Conservation (phyloP, 2,888 invertebrate species). For the Mechanitis messenoides region DNA sequence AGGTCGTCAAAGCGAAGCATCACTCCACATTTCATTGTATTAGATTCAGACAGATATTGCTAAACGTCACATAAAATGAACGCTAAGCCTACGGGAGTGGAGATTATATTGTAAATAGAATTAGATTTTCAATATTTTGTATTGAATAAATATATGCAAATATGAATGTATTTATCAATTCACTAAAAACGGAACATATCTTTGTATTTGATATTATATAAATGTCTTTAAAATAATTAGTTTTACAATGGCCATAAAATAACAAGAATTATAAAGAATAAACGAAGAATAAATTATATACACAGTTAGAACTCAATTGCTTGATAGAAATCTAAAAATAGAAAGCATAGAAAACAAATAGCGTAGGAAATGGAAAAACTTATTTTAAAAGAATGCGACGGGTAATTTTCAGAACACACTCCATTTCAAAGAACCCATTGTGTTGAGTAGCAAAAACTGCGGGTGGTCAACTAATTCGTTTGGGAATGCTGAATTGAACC, state of each 20-base stretch:
- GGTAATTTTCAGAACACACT: slow-evolving; percentile 52
- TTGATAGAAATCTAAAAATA: background rate
- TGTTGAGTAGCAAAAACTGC: slow-evolving; percentile 68
- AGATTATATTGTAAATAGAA: slow-evolving; percentile 50
- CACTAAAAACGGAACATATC: background rate
- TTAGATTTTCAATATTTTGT: slow-evolving; percentile 36
- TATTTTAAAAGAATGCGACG: slow-evolving; percentile 35
- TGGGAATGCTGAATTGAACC: slow-evolving; percentile 47
- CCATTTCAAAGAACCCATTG: slow-evolving; percentile 54
- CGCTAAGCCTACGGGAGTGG: slow-evolving; percentile 42
- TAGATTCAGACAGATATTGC: slow-evolving; percentile 71
- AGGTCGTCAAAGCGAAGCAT: slow-evolving; percentile 45
- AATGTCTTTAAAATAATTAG: no score
- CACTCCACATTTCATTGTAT: slow-evolving; percentile 62
- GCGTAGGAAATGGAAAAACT: slow-evolving; percentile 29
- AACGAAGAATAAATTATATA: background rate
- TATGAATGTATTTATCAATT: background rate
- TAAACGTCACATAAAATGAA: slow-evolving; percentile 61
- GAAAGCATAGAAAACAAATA: slow-evolving; percentile 11
- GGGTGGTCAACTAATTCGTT: slow-evolving; percentile 69
- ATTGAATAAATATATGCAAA: slow-evolving; percentile 6
- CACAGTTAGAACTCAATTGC: background rate
- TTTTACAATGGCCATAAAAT: no score
- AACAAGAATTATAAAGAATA: no score
- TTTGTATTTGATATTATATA: no score